Percentiles rank a stretch among this genome's conserved stretches.
These are phyloP conservation scores for Sebastiscus albofasciatus DNA, from an alignment of 2,797 vertebrate genomes.

Conservation along the genomic window DNA sequence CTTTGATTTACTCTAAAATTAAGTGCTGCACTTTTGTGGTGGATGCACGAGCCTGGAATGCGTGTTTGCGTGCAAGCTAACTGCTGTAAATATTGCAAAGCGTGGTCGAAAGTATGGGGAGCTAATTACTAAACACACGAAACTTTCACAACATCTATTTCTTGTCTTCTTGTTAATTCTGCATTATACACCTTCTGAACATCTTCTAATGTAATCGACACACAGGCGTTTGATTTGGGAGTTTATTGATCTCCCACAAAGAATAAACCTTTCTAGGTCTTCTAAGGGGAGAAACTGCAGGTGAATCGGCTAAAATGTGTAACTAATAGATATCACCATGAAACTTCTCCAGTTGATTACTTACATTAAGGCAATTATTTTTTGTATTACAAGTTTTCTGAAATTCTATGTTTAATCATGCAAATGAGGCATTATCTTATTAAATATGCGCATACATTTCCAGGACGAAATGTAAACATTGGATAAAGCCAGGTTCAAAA, in stretches of 20 bases:
- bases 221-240: not conserved
- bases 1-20: constrained; percentile 40
- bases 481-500: too few species aligned
- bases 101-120: not conserved
- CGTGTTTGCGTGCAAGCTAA: constrained; percentile 32
- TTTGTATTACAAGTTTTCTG: too few species aligned
- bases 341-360: too few species aligned
- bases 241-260: not conserved
- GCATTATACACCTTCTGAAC: not conserved
- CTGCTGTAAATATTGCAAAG: constrained; percentile 7
- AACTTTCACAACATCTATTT: constrained; percentile 8
- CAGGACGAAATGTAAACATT: too few species aligned
- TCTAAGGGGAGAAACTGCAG: not conserved
- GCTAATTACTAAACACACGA: constrained; percentile 6
- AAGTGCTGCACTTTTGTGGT: constrained; percentile 25
- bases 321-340: too few species aligned
- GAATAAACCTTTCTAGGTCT: not conserved
- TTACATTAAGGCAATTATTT: too few species aligned
- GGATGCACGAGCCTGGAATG: constrained; percentile 20
- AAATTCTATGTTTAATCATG: too few species aligned
- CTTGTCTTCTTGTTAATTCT: not conserved
- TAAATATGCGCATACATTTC: too few species aligned
- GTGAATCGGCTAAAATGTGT: too few species aligned
- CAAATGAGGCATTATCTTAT: too few species aligned
- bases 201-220: not conserved